Base-by-base conservation (phyloP, 2,888 invertebrate genomes). In the Rhaphigaster nebulosa region DNA sequence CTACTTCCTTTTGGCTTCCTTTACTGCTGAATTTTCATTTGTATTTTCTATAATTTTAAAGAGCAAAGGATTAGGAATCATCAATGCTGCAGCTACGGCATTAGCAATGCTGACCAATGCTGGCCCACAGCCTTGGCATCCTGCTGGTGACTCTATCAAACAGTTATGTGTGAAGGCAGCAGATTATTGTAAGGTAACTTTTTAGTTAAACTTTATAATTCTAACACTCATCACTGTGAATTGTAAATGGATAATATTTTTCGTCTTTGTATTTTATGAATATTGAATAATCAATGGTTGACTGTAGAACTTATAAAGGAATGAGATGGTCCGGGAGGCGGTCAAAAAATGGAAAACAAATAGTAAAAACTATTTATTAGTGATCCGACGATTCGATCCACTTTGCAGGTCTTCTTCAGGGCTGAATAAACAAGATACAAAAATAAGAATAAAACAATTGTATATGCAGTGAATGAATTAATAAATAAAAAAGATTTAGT, bases 61-160 rank as follows among this genome's bases (percentile, higher is more conserved):
- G 97, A 94, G 94, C 91, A 95, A 95, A 93, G 95, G 96, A 76
- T 94, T 98, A 12, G 98, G 97, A 1, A 94, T 98, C 29, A 96
- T 99, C 50, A 97, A 97, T 93, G 98, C 98, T 0, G 96, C 98
- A 0, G 96, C 96, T 0, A 96, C 97, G 23, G 96, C 96, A 4
- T 96, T 98, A 97, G 98, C 98, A 5, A 94, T 98, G 41, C 94
- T 98, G 56, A 96, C 97, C 15, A 96, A 96, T 93, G 93, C 93
- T 70, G 97, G 97, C 0, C 96, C 97, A 0, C 96, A 95, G 92
- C 93, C 94, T 0, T 98, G 98, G 98, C 98, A 98, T 94, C 97
- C 97, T 5, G 97, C 97, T 3, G 94, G 94, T 45, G 94, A 95
- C 38, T 94, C 96, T 88, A 94, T 96, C 20, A 96, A 96, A 93